phyloP scores from a whole-genome alignment of 2,888 invertebrate species.

The Oeneis ivallda region DNA sequence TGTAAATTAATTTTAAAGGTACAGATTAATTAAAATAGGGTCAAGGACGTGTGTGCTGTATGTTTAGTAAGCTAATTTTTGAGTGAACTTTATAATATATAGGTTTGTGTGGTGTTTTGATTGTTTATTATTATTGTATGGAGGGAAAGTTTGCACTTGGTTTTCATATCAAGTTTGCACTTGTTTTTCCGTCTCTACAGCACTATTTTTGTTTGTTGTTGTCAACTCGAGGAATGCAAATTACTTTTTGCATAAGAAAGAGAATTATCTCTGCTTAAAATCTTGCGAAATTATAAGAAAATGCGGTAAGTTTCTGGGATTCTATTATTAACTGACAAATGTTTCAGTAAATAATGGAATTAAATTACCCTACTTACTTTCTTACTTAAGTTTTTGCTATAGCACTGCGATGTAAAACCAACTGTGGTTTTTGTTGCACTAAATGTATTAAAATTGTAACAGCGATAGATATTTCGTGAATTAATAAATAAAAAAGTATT shows the following conservation, averaged over 20 bases:
- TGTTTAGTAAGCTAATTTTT: neutral
- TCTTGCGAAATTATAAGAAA: neutral
- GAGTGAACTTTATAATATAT: neutral
- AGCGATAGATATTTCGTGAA: no score
- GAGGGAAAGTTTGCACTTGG: neutral
- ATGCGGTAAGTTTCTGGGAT: neutral
- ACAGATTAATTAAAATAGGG: neutral
- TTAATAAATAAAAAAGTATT: no score
- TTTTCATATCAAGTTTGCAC: neutral
- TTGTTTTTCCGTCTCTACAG: neutral
- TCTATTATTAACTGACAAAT: neutral
- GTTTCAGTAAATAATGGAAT: no score
- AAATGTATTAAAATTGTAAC: no score
- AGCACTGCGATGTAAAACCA: no score
- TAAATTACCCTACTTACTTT: no score
- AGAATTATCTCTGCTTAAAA: neutral
- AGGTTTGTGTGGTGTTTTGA: neutral
- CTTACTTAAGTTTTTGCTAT: no score
- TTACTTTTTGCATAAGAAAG: neutral
- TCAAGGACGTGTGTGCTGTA: neutral
- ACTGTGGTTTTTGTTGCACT: no score
- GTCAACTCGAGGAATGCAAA: neutral
- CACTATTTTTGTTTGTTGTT: neutral
- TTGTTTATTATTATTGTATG: neutral
- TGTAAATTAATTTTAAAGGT: conserved; percentile 12